phyloP scores from a whole-genome alignment of 2,797 vertebrate genomes.

The Helostoma temminkii region DNA sequence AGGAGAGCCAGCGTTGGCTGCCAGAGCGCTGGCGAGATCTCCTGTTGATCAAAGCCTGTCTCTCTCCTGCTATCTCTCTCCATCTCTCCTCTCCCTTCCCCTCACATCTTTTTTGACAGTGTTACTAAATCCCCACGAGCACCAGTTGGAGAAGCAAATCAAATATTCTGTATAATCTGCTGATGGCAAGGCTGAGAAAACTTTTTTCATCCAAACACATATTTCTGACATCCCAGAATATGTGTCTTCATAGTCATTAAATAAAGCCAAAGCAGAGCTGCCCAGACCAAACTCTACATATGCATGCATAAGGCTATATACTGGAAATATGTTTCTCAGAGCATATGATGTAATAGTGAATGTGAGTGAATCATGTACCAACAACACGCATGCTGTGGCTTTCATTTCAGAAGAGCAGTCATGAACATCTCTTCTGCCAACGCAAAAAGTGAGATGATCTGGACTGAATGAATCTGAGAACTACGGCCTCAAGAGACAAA shows the following conservation, averaged over 20 bases:
- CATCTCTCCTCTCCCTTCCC: slow-evolving; percentile 52
- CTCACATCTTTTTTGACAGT: slow-evolving; percentile 69
- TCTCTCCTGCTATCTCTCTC: slow-evolving; percentile 42
- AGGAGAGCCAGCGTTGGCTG: slow-evolving; percentile 28
- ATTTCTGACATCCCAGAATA: slow-evolving; percentile 52
- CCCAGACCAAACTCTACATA: neutral
- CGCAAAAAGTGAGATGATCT: no score
- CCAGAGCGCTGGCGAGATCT: slow-evolving; percentile 49
- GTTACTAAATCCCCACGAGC: slow-evolving; percentile 66
- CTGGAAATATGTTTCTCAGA: neutral
- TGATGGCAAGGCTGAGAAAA: slow-evolving; percentile 61
- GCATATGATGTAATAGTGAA: slow-evolving; percentile 2
- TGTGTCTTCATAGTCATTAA: slow-evolving; percentile 32
- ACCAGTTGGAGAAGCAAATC: slow-evolving; percentile 66
- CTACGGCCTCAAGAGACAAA: no score
- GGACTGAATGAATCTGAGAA: no score
- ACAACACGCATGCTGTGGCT: no score
- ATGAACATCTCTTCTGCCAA: no score
- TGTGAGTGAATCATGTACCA: neutral
- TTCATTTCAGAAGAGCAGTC: no score
- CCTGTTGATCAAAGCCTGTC: slow-evolving; percentile 71
- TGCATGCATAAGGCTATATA: neutral
- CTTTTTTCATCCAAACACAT: slow-evolving; percentile 60
- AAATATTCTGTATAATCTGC: slow-evolving; percentile 82
- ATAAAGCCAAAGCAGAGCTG: slow-evolving; percentile 3